Conservation (phyloP, 2,113 vertebrate species). For the Eolophus roseicapilla region DNA sequence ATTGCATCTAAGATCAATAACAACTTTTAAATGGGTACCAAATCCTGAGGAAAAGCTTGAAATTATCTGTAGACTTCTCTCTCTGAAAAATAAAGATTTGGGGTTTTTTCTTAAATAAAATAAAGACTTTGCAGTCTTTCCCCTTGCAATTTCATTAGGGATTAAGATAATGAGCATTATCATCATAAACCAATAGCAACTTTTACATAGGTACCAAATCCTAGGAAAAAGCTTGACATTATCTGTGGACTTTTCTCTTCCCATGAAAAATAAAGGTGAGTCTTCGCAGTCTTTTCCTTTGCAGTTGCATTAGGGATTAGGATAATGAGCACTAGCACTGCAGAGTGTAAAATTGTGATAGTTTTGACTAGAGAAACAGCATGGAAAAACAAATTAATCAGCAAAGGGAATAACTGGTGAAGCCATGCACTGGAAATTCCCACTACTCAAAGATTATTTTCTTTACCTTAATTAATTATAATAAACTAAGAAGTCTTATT, state of each 20-base stretch:
- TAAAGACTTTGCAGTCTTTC: background rate
- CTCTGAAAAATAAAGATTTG: background rate
- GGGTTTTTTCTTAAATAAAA: background rate
- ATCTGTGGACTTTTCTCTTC: background rate
- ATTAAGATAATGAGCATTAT: background rate
- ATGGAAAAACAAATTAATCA: background rate
- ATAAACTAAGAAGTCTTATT: background rate
- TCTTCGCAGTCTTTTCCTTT: background rate
- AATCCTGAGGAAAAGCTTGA: background rate
- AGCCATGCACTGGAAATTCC: background rate
- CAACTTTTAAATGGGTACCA: background rate
- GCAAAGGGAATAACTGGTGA: background rate
- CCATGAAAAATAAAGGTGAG: background rate
- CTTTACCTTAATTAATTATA: background rate
- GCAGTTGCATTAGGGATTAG: background rate
- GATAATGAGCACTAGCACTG: background rate
- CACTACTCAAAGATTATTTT: background rate
- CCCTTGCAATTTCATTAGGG: background rate
- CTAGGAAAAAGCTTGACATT: background rate
- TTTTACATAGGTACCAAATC: background rate
- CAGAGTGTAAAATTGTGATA: background rate
- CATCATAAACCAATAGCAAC: background rate
- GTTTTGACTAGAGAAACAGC: background rate
- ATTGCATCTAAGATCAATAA: background rate
- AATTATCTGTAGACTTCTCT: background rate